A percentile compares a stretch with the other conserved stretches of the same genome.
phyloP scores from a whole-genome alignment of 2,888 invertebrate genomes.

The Amiota minor region DNA sequence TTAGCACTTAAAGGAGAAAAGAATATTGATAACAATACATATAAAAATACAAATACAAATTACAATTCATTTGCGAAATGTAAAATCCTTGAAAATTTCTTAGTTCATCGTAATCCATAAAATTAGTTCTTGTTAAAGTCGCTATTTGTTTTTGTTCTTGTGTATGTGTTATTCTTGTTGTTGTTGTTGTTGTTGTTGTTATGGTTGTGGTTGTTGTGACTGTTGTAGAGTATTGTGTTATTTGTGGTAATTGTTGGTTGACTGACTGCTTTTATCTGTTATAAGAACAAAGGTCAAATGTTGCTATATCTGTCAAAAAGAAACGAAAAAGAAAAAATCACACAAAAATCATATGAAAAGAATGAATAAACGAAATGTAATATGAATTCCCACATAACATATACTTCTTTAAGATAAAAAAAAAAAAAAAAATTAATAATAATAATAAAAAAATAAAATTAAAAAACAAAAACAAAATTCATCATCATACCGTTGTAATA shows the following conservation, averaged over 20 bases:
- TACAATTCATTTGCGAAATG: slow-evolving; percentile 7
- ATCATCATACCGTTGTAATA: too few species aligned
- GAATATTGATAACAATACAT: slow-evolving; percentile 29
- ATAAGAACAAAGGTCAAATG: slow-evolving; percentile 59
- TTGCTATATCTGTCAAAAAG: slow-evolving; percentile 62
- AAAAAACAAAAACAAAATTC: slow-evolving; percentile 15
- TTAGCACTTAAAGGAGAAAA: slow-evolving; percentile 24
- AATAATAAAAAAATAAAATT: slow-evolving; percentile 32
- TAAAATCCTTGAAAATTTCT: slow-evolving; percentile 40
- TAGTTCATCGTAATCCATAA: slow-evolving; percentile 12
- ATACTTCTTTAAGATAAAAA: neutral
- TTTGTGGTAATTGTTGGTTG: slow-evolving; percentile 32
- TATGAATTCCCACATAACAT: neutral
- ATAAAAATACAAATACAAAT: slow-evolving; percentile 33
- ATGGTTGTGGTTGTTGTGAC: slow-evolving; percentile 31
- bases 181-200: slow-evolving; percentile 28
- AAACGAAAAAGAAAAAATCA: slow-evolving; percentile 37
- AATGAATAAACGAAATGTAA: slow-evolving; percentile 48
- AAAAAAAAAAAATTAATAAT: slow-evolving; percentile 28
- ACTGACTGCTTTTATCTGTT: slow-evolving; percentile 29
- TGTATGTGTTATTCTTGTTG: slow-evolving; percentile 4
- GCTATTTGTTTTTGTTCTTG: slow-evolving; percentile 5
- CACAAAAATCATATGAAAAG: slow-evolving; percentile 42
- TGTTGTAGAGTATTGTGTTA: slow-evolving; percentile 23
- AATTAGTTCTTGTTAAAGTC: neutral